Percentiles rank a stretch among this genome's conserved stretches.
Evolutionary conservation across 2,113 vertebrate genomes (phyloP).

Genomic region (Etheostoma spectabile): DNA sequence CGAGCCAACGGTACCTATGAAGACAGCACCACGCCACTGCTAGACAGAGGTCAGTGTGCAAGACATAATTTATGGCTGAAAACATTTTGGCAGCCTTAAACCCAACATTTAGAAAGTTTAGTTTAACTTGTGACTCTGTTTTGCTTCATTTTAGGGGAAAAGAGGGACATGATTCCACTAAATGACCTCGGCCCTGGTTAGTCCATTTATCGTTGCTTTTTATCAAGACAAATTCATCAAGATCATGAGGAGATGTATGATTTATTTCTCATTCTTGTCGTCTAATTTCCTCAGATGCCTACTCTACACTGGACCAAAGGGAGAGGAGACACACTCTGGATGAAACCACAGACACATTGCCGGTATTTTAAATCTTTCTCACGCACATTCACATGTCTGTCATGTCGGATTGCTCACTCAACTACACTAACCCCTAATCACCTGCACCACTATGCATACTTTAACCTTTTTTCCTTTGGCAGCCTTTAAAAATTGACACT

Average conservation of each 20-base stretch:
- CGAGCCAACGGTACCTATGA: constrained; percentile 90
- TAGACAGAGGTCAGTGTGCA: constrained; percentile 87
- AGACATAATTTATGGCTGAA: neutral
- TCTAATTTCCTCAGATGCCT: constrained; percentile 81
- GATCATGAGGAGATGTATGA: neutral
- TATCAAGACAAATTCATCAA: neutral
- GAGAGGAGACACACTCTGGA: constrained; percentile 93
- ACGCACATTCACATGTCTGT: neutral
- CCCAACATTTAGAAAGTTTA: neutral
- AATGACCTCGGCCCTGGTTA: constrained; percentile 93
- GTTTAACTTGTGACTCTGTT: constrained; percentile 5
- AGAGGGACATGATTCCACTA: constrained; percentile 95
- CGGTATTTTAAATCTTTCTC: constrained; percentile 77
- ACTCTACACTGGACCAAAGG: constrained; percentile 93
- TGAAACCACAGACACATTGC: constrained; percentile 90
- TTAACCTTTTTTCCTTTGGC: constrained; percentile 34
- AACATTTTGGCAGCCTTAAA: neutral
- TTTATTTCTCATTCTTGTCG: neutral
- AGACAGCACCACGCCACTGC: constrained; percentile 95
- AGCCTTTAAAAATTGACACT: constrained; percentile 53
- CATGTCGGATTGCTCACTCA: constrained; percentile 20
- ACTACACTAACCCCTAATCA: constrained; percentile 56
- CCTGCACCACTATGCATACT: constrained; percentile 40
- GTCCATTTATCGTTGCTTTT: constrained; percentile 50
- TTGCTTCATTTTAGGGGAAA: constrained; percentile 85